Percentiles rank a stretch among this genome's conserved stretches.
These are phyloP conservation scores for Hetaerina americana DNA, from an alignment of 1,140 invertebrate species.

Conservation along the genomic window DNA sequence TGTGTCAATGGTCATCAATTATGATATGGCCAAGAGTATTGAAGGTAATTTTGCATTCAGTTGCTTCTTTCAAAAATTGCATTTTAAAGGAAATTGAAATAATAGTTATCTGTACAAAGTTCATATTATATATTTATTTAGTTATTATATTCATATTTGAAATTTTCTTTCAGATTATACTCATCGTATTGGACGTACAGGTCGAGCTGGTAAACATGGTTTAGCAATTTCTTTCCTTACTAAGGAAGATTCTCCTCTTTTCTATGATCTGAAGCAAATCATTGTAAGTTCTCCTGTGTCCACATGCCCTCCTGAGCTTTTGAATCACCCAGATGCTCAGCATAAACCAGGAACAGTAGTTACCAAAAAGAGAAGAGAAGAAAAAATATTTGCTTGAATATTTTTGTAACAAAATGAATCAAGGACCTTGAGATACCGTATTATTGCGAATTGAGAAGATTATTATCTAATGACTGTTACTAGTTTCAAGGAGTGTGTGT, in stretches of 20 bases:
- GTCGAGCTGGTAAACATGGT: constrained; percentile 95
- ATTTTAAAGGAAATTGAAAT: too few relatives aligned
- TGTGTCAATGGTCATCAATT: constrained; percentile 96
- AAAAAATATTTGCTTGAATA: constrained; percentile 78
- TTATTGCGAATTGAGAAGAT: too few relatives aligned
- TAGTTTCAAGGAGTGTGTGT: too few relatives aligned
- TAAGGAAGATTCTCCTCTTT: constrained; percentile 88
- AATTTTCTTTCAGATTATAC: constrained; percentile 71
- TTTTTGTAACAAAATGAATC: too few relatives aligned
- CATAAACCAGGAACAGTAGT: constrained; percentile 93
- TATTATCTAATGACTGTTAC: too few relatives aligned
- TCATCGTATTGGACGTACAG: constrained; percentile 97
- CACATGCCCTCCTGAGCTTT: constrained; percentile 88
- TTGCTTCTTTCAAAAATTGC: too few relatives aligned
- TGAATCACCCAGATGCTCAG: constrained; percentile 97
- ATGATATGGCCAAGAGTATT: constrained; percentile 98
- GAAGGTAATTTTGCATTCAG: constrained; percentile 64
- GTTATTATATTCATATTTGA: constrained; percentile 5
- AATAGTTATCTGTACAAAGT: too few relatives aligned
- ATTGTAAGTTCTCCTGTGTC: constrained; percentile 84
- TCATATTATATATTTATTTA: too few relatives aligned
- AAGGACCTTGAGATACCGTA: too few relatives aligned
- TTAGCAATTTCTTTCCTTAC: constrained; percentile 92
- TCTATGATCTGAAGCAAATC: constrained; percentile 94
- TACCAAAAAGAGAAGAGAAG: constrained; percentile 86